phyloP scores from a whole-genome alignment of 2,113 vertebrate species.

The Gobio gobio region DNA sequence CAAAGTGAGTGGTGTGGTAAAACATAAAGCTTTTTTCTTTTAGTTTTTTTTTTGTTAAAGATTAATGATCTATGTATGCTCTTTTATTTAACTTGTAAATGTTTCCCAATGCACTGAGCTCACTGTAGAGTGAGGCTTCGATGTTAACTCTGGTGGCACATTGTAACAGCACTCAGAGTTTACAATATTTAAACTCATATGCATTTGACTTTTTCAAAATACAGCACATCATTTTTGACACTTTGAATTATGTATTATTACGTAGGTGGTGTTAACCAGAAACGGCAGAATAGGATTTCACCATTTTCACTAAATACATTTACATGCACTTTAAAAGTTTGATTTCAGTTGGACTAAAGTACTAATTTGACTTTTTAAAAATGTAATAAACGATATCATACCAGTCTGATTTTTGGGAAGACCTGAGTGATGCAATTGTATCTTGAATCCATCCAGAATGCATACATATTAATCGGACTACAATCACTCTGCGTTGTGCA shows the following conservation, averaged over 20 bases:
- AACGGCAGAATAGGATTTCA: neutral
- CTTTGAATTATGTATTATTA: too few species aligned
- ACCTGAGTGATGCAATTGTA: neutral
- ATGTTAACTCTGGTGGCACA: neutral
- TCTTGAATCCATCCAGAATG: neutral
- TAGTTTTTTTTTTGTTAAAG: neutral
- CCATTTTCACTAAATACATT: neutral
- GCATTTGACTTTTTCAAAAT: neutral
- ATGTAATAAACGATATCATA: neutral
- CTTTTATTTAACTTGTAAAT: neutral
- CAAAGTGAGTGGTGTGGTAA: constrained; percentile 81
- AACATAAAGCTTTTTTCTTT: neutral
- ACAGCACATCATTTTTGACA: neutral
- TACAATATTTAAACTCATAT: neutral
- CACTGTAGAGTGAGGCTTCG: neutral
- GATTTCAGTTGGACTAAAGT: neutral
- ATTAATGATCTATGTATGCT: too few species aligned
- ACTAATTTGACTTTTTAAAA: neutral
- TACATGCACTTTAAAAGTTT: neutral
- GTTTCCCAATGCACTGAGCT: neutral
- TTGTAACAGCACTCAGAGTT: neutral
- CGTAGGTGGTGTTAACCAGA: too few species aligned
- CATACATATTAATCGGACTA: neutral
- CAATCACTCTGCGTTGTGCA: too few species aligned
- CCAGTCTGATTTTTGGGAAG: neutral